Conservation (phyloP, 92 coral and sea anemone species). For the Palythoa caribaeorum region DNA sequence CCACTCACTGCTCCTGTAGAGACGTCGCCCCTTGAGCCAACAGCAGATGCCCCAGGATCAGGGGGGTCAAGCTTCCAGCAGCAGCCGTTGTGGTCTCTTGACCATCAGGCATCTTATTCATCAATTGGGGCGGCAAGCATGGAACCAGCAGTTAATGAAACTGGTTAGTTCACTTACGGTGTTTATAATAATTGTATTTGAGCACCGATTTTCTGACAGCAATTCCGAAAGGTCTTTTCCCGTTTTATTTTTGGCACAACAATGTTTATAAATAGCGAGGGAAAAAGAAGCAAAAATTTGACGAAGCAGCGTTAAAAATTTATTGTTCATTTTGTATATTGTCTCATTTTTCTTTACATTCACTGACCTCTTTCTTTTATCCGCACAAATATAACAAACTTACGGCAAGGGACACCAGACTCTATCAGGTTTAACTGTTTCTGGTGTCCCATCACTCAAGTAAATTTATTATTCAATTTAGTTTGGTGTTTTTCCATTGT, state of each 20-base stretch:
- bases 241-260: neutral
- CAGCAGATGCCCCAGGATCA: conserved; percentile 23
- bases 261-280: too few species aligned
- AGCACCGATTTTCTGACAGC: neutral
- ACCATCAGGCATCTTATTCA: conserved; percentile 22
- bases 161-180: neutral
- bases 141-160: neutral
- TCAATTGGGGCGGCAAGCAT: conserved; percentile 3
- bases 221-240: neutral
- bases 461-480: too few species aligned
- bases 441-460: too few species aligned
- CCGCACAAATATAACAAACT: too few species aligned
- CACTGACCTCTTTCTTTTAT: too few species aligned
- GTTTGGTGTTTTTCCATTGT: too few species aligned
- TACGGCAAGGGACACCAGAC: too few species aligned
- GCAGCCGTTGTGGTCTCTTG: conserved; percentile 29
- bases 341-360: too few species aligned
- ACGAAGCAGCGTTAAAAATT: too few species aligned
- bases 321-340: too few species aligned
- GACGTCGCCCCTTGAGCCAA: neutral
- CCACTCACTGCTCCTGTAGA: neutral
- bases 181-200: neutral
- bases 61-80: conserved; percentile 35
- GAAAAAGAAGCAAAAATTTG: too few species aligned
- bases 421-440: too few species aligned